Base-by-base conservation (phyloP, 2,113 vertebrate species). In the Dunckerocampus dactyliophorus region DNA sequence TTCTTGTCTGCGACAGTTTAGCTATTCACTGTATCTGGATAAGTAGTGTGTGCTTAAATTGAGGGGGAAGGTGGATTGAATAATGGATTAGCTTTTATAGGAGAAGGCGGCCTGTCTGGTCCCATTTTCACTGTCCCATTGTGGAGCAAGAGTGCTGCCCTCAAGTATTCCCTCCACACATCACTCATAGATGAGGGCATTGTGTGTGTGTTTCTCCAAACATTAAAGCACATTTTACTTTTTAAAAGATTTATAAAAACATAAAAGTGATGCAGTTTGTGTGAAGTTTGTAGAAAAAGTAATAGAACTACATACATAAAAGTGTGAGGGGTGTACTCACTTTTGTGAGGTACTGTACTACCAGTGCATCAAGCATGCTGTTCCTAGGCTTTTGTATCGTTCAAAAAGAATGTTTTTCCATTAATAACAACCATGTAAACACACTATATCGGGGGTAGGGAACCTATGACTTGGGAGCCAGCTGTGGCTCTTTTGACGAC, bases 41-140 rank as follows among this genome's bases (percentile, higher is more conserved):
- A 57, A 47, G 59, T 57, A 71, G 61, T 54, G 63, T 52, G 58
- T 75, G 76, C 77, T 59, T 85, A 67, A 70, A 75, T 39, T 49
- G 75, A 75, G 51, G 63, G 42, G 75, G 74, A 75, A 72, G 58
- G 56, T 49, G 67, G 76, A 52, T 47, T 84, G 81, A 84, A 85
- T 85, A 81, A 85, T 85, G 86, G 73, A 87, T 81, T 75, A 85
- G 71, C 54, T 62, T 82, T 85, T 79, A 83, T 72, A 75, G 69
- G 55, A 84, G 71, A 67, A 53, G 81, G 79, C 71, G 67, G 74
- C 65, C 73, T 78, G 80, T 81, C 82, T 80, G 70, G 63, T 77
- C 69, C 67, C 71, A 85, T 80, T 74, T 78, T 74, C 75, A 70
- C 67, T 69, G 78, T 79, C 81, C 84, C 71, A 48, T 63, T 74